Conservation (phyloP, 2,888 invertebrate genomes). For the Chamaedrilus cognettii region DNA sequence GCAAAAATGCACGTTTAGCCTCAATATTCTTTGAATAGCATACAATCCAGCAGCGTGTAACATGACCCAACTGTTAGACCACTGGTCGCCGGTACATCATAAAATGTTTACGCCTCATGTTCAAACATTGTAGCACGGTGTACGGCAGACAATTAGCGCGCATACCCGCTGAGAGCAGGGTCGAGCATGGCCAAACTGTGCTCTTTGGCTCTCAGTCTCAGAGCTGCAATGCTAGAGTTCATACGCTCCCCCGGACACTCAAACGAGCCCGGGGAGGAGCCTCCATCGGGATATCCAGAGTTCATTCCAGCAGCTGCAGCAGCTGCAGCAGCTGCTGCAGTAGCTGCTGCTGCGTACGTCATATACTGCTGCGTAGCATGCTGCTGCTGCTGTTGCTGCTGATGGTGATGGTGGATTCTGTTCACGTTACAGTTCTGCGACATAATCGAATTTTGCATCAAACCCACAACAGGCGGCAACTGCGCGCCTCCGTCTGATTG, state of each 20-base stretch:
- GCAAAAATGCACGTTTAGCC: too few species aligned
- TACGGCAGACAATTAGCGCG: too few species aligned
- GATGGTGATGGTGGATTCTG: background rate
- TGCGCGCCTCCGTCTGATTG: too few species aligned
- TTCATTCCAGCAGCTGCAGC: constrained; percentile 1
- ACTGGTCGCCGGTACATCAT: too few species aligned
- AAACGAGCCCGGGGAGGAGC: background rate
- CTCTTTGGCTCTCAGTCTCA: constrained; percentile 55
- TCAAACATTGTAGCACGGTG: too few species aligned
- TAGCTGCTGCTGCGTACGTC: constrained; percentile 5
- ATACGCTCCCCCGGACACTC: constrained; percentile 38
- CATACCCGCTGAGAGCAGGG: too few species aligned
- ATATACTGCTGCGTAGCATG: background rate
- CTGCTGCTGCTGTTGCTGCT: background rate
- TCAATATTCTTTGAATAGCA: too few species aligned
- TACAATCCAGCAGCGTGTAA: too few species aligned
- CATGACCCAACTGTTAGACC: too few species aligned
- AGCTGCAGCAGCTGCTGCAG: constrained; percentile 11
- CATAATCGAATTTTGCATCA: background rate
- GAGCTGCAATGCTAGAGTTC: constrained; percentile 52
- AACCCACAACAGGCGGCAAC: constrained; percentile 8
- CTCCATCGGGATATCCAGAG: background rate
- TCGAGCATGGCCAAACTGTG: constrained; percentile 40
- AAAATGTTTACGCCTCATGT: too few species aligned
- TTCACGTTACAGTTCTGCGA: background rate